A percentile compares a stretch with the other conserved stretches of the same genome.
phyloP scores from a whole-genome alignment of 2,113 vertebrate genomes.

The Gobius niger region DNA sequence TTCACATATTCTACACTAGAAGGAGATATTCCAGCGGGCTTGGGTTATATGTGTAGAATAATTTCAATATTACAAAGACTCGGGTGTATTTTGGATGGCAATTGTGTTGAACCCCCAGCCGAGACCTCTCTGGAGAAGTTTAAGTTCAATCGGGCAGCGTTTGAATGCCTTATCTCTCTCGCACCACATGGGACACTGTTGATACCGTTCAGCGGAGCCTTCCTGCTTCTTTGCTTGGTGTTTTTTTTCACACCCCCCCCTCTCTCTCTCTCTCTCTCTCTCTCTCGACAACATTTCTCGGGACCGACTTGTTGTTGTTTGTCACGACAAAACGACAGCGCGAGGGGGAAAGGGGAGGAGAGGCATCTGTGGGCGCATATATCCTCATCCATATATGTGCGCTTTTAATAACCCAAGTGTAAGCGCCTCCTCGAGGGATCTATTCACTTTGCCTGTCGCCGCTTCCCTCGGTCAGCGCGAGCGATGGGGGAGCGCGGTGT shows the following conservation, averaged over 20 bases:
- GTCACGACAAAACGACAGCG: conserved; percentile 64
- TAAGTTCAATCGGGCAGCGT: not conserved
- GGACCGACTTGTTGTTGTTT: conserved; percentile 26
- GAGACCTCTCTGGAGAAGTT: not conserved
- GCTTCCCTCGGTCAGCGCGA: too few species aligned
- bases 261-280: conserved; percentile 4
- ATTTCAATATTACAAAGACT: too few species aligned
- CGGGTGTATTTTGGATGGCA: too few species aligned
- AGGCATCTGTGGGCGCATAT: not conserved
- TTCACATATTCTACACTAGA: too few species aligned
- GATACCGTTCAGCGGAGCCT: not conserved
- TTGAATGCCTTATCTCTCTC: conserved; percentile 14
- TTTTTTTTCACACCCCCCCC: not conserved
- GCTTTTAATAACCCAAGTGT: too few species aligned
- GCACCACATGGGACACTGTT: conserved; percentile 24
- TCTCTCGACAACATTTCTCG: conserved; percentile 16
- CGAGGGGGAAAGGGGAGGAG: conserved; percentile 26
- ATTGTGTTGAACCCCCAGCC: too few species aligned
- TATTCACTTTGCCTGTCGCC: too few species aligned
- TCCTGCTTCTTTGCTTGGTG: not conserved
- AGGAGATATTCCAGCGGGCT: too few species aligned
- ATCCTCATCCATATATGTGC: too few species aligned
- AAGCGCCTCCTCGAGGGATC: too few species aligned
- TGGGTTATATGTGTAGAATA: too few species aligned
- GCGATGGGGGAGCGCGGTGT: conserved; percentile 17